phyloP scores from a whole-genome alignment of 2,888 invertebrate genomes.

The Hemicrepidius hirtus region DNA sequence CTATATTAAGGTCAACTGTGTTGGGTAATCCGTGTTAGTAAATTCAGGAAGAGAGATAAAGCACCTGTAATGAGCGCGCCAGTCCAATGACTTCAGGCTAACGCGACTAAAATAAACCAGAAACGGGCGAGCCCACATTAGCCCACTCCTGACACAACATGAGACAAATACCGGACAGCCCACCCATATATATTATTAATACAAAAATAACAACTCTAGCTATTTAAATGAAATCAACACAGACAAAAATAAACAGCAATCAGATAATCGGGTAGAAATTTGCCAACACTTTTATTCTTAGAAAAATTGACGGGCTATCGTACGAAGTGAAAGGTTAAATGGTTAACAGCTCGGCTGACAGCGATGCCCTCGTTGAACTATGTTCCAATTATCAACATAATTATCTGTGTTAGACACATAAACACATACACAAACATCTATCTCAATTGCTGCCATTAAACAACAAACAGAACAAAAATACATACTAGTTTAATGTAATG shows the following conservation, averaged over 20 bases:
- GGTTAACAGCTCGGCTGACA: conserved; percentile 30
- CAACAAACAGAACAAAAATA: conserved; percentile 5
- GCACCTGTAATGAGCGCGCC: conserved; percentile 56
- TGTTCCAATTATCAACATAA: conserved; percentile 32
- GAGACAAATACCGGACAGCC: conserved; percentile 36
- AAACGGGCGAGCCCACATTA: conserved; percentile 45
- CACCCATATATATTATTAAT: conserved; percentile 42
- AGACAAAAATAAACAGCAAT: conserved; percentile 21
- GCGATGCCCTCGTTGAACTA: conserved; percentile 39
- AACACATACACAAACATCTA: conserved; percentile 29
- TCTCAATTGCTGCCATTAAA: conserved; percentile 14
- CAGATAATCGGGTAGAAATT: conserved; percentile 21
- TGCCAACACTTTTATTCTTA: conserved; percentile 29
- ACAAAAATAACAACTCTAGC: conserved; percentile 27
- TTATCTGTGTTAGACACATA: conserved; percentile 46
- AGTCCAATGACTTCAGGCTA: conserved; percentile 57
- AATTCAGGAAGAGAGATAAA: conserved; percentile 54
- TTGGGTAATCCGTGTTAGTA: conserved; percentile 43
- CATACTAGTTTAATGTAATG: not conserved
- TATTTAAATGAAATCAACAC: conserved; percentile 33
- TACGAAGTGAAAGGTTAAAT: conserved; percentile 43
- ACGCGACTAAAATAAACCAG: conserved; percentile 52
- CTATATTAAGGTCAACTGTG: conserved; percentile 34
- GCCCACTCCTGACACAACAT: conserved; percentile 44
- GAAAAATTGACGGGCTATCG: conserved; percentile 33